Conservation (phyloP, 1,140 invertebrate genomes). For the Uloborus diversus region DNA sequence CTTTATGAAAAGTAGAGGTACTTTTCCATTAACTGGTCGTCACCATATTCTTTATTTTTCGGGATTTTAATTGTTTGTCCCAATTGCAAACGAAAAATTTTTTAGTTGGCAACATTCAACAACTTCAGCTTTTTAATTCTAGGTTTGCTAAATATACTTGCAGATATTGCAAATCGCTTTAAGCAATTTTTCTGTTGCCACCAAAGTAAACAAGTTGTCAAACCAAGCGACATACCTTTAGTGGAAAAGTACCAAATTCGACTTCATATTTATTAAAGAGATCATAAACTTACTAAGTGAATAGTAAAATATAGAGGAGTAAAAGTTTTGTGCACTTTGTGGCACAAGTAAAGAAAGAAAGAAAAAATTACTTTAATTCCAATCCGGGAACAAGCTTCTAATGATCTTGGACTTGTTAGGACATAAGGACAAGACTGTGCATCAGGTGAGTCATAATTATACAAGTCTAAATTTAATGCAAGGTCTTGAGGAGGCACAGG, state of each 20-base stretch:
- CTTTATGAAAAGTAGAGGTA: too few species aligned
- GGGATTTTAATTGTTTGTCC: too few species aligned
- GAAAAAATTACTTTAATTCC: conserved; percentile 67
- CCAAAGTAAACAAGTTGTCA: too few species aligned
- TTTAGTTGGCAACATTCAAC: too few species aligned
- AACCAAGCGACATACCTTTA: too few species aligned
- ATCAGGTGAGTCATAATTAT: conserved; percentile 68
- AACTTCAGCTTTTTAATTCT: too few species aligned
- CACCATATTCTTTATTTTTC: background rate
- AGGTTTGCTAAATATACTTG: too few species aligned
- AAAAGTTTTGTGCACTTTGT: background rate
- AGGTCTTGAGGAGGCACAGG: conserved; percentile 43
- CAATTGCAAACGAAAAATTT: too few species aligned
- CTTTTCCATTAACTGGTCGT: background rate
- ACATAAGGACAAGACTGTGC: conserved; percentile 68
- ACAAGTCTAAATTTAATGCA: conserved; percentile 63
- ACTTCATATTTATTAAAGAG: too few species aligned
- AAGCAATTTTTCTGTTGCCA: too few species aligned
- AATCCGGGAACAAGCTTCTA: conserved; percentile 69
- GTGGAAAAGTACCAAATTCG: too few species aligned
- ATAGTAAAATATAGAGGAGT: background rate
- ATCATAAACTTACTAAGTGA: background rate
- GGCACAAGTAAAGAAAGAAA: background rate
- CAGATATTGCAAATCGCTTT: too few species aligned
- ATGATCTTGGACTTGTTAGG: conserved; percentile 69